These are phyloP conservation scores for Melanargia galathea DNA, from an alignment of 2,888 invertebrate genomes.

Conservation along the genomic window DNA sequence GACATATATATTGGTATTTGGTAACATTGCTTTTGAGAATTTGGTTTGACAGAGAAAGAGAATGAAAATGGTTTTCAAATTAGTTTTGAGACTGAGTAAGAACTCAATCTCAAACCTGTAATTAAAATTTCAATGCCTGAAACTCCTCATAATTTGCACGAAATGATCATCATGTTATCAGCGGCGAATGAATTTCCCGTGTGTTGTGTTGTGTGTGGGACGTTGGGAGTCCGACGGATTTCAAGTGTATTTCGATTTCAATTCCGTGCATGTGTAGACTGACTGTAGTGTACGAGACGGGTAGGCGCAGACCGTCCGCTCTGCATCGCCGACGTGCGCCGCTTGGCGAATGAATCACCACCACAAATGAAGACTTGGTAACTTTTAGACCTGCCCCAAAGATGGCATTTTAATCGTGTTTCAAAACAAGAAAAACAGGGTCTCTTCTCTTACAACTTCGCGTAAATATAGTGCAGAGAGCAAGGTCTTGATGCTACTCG, in stretches of 20 bases:
- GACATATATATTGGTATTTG: too few relatives aligned
- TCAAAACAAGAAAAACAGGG: too few relatives aligned
- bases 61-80: too few relatives aligned
- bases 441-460: too few relatives aligned
- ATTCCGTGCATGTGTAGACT: conserved; percentile 33
- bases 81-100: too few relatives aligned
- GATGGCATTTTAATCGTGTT: too few relatives aligned
- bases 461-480: too few relatives aligned
- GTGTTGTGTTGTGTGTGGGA: too few relatives aligned
- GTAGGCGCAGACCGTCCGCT: conserved; percentile 35
- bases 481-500: too few relatives aligned
- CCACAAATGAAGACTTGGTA: conserved; percentile 48
- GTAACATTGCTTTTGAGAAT: too few relatives aligned
- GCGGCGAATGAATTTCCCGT: background rate
- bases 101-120: too few relatives aligned
- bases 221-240: conserved; percentile 6
- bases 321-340: conserved; percentile 54
- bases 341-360: conserved; percentile 63
- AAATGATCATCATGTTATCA: background rate
- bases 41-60: too few relatives aligned
- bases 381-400: conserved; percentile 37
- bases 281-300: background rate
- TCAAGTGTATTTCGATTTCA: conserved; percentile 34
- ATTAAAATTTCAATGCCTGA: background rate
- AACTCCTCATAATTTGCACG: background rate